Percentiles rank a stretch among this genome's conserved stretches.
phyloP scores from a whole-genome alignment of 2,888 invertebrate genomes.

The Anticlea derivata region DNA sequence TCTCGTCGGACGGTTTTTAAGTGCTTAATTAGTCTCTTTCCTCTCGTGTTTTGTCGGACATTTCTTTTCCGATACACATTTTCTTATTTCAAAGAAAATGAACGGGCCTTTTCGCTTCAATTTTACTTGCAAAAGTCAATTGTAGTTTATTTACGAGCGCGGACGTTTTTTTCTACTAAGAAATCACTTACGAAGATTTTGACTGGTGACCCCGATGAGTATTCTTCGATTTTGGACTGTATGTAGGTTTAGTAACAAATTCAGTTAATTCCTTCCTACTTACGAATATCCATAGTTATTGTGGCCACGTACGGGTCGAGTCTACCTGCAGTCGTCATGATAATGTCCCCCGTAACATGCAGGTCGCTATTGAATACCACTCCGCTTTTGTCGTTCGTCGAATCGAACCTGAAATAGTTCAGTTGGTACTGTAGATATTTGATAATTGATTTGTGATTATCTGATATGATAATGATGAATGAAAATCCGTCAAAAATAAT shows the following conservation, averaged over 20 bases:
- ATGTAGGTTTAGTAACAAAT: too few relatives aligned
- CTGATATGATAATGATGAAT: neutral
- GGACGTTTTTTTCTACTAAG: neutral
- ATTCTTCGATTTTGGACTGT: too few relatives aligned
- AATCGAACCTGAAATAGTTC: conserved; percentile 55
- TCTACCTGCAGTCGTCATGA: conserved; percentile 54
- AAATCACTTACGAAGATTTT: neutral
- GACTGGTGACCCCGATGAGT: too few relatives aligned
- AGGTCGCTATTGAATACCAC: conserved; percentile 65
- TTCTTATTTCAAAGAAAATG: neutral
- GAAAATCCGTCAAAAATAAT: conserved; percentile 12
- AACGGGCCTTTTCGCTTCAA: too few relatives aligned
- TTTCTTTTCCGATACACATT: neutral
- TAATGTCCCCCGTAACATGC: conserved; percentile 67
- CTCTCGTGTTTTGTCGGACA: neutral
- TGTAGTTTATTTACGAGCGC: too few relatives aligned
- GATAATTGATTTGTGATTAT: too few relatives aligned
- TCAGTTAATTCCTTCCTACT: conserved; percentile 35
- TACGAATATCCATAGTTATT: conserved; percentile 75
- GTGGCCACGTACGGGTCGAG: conserved; percentile 54
- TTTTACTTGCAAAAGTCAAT: too few relatives aligned
- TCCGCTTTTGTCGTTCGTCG: conserved; percentile 57
- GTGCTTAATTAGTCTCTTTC: conserved; percentile 14
- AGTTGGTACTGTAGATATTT: neutral
- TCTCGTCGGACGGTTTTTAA: conserved; percentile 10